Conservation (phyloP, 2,888 invertebrate genomes). For the Stomorhina lunata region DNA sequence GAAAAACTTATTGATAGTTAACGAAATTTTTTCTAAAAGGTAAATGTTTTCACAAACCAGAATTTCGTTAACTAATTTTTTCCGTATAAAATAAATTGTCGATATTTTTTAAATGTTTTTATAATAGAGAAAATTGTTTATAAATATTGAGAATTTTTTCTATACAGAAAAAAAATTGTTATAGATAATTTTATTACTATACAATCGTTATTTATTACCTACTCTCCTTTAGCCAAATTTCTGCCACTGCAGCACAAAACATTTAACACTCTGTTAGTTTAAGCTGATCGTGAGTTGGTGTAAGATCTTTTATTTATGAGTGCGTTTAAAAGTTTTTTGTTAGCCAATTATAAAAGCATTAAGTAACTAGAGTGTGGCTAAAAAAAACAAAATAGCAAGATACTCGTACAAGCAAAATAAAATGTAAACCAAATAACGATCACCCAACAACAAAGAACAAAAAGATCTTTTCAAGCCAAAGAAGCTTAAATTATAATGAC, state of each 20-base stretch:
- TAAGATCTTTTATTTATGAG: too few relatives aligned
- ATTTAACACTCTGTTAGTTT: slow-evolving; percentile 38
- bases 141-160: too few relatives aligned
- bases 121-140: too few relatives aligned
- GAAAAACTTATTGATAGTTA: too few relatives aligned
- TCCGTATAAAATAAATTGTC: too few relatives aligned
- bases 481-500: not conserved
- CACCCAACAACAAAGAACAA: not conserved
- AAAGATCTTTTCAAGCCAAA: slow-evolving; percentile 10
- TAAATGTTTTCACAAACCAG: too few relatives aligned
- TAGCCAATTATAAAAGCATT: slow-evolving; percentile 53
- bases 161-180: not conserved
- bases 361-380: slow-evolving; percentile 56
- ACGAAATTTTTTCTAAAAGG: too few relatives aligned
- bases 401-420: not conserved
- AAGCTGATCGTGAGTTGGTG: not conserved
- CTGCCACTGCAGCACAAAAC: not conserved
- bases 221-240: not conserved
- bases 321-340: slow-evolving; percentile 16
- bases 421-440: not conserved
- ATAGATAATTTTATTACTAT: not conserved
- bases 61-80: too few relatives aligned
- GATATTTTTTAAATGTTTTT: too few relatives aligned
- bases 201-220: too few relatives aligned
- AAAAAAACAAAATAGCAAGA: not conserved